These are phyloP conservation scores for Crocallis elinguaria DNA, from an alignment of 2,888 invertebrate species.

Conservation along the genomic window DNA sequence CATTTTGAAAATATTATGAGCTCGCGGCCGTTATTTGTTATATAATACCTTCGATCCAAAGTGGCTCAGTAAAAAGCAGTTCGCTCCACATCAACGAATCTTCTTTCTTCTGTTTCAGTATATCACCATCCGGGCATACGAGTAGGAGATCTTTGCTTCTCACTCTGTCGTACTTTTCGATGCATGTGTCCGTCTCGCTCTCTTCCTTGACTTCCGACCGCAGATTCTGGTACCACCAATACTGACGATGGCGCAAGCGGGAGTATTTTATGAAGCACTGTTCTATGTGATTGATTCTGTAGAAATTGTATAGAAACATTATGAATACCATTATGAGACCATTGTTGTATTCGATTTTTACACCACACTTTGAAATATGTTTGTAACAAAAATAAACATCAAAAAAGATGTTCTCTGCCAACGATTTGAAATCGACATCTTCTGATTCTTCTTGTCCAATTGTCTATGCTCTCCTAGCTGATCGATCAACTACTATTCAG, in stretches of 20 bases:
- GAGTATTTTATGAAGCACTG: conserved; percentile 61
- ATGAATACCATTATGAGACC: too few species aligned
- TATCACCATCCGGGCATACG: conserved; percentile 72
- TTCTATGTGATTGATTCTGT: conserved; percentile 68
- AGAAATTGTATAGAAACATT: not conserved
- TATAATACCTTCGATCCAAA: conserved; percentile 65
- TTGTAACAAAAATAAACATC: too few species aligned
- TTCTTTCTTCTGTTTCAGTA: conserved; percentile 60
- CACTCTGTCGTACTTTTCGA: conserved; percentile 50
- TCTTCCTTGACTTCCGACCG: conserved; percentile 45
- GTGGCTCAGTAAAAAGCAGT: conserved; percentile 70
- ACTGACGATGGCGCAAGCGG: conserved; percentile 65
- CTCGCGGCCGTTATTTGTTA: not conserved
- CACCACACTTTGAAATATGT: too few species aligned
- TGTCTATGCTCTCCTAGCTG: too few species aligned
- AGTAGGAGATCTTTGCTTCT: conserved; percentile 65
- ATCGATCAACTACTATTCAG: too few species aligned
- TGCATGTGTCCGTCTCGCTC: conserved; percentile 36
- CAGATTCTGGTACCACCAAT: conserved; percentile 62
- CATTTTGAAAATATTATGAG: too few species aligned
- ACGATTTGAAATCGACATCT: too few species aligned
- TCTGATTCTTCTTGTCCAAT: too few species aligned
- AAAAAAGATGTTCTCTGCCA: too few species aligned
- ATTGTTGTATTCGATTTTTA: too few species aligned
- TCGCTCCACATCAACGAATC: conserved; percentile 72